Conservation (phyloP, 2,113 vertebrate genomes). For the Cheirogaleus medius region DNA sequence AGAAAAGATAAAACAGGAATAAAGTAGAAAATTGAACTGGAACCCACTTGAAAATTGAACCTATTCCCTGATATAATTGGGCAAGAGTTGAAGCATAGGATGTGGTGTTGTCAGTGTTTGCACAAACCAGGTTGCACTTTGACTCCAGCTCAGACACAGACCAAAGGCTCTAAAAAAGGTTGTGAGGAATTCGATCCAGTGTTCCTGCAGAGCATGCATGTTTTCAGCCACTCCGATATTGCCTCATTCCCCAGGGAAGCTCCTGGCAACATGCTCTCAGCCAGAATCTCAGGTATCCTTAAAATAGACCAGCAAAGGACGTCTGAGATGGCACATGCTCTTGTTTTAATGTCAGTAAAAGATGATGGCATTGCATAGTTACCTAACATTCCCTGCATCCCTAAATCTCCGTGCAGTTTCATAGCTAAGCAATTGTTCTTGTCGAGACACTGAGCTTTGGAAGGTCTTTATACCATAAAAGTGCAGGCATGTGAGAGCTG, state of each 20-base stretch:
- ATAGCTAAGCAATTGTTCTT: not conserved
- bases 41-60: too few species aligned
- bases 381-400: not conserved
- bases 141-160: not conserved
- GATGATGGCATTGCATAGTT: not conserved
- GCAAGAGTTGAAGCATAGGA: not conserved
- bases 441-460: not conserved
- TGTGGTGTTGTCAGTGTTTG: not conserved
- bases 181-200: not conserved
- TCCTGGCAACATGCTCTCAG: not conserved
- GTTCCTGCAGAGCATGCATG: rapidly evolving
- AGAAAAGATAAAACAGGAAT: not conserved
- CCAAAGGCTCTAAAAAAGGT: not conserved
- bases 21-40: constrained; percentile 37
- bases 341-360: not conserved
- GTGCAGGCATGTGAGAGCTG: not conserved
- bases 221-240: not conserved
- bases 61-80: not conserved
- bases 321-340: not conserved
- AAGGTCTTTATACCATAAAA: not conserved
- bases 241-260: not conserved
- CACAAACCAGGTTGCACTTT: not conserved
- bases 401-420: not conserved
- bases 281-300: not conserved
- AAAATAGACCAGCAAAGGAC: not conserved